Base-by-base conservation (phyloP, 2,888 invertebrate species). In the Nomada fabriciana region DNA sequence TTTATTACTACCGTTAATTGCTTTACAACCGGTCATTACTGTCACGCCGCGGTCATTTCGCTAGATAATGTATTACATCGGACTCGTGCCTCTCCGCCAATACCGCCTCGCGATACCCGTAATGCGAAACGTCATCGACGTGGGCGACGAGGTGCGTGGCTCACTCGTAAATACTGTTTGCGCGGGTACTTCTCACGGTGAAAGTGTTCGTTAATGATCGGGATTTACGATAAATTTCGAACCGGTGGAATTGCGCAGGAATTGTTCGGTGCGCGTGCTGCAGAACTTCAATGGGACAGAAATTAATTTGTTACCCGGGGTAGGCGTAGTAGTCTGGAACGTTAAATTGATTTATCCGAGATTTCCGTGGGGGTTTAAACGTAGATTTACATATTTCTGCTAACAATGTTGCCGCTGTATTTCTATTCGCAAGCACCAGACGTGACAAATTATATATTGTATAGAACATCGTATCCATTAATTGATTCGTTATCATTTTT, bases 1-100 rank as follows among this genome's bases (percentile, higher is more conserved):
- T 90, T 90, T 91, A 90, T 88, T 87, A 88, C 89, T 85, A 87
- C 85, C 83, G 89, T 91, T 91, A 91, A 91, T 91, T 91, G 89
- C 89, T 90, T 89, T 88, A 87, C 85, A 86, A 79, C 84, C 82
- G 82, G 88, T 89, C 88, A 89, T 91, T 91, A 91, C 88, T 89
- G 88, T 88, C 88, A 82, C 79, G 86, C 78, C 76, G 74, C 84
- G 89, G 89, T 90, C 89, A 90, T 91, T 91, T 83, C 88, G 82
- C 85, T 85, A 86, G 85, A 90, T 91, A 90, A 91, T 90, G 89
- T 88, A 90, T 89, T 90, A 87, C 89, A 85, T 82, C 64, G 85
- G 61, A 57, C 69, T 84, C 73, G 42, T 68, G 73, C 61, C 70
- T 36, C 18, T 9, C 50, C 60, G 36, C 29, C 47, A 23, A 57